phyloP scores from a whole-genome alignment of 2,113 vertebrate genomes.

The Spheniscus mendiculus region DNA sequence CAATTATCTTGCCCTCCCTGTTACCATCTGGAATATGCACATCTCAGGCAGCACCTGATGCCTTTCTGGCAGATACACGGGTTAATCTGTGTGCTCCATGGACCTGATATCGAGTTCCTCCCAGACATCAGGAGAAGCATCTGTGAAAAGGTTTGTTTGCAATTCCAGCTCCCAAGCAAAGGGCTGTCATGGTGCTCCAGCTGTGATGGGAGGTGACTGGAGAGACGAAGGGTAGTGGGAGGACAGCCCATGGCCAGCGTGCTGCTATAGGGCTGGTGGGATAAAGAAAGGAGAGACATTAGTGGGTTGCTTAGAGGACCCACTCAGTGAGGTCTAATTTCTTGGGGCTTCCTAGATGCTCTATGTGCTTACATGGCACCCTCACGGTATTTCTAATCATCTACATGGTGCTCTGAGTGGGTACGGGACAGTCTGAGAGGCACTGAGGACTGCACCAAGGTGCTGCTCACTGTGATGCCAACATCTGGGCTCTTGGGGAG shows the following conservation, averaged over 20 bases:
- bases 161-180: not conserved
- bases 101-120: accelerated
- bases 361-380: accelerated
- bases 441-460: not conserved
- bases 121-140: not conserved
- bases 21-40: not conserved
- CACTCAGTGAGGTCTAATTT: not conserved
- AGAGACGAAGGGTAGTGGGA: not conserved
- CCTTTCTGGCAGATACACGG: not conserved
- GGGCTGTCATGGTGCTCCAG: not conserved
- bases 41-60: not conserved
- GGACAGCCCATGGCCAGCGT: not conserved
- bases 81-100: not conserved
- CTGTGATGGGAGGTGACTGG: not conserved
- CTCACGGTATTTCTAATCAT: not conserved
- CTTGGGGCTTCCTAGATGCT: not conserved
- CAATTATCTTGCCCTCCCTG: not conserved
- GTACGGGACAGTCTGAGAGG: not conserved
- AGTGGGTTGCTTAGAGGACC: not conserved
- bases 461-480: not conserved
- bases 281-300: not conserved
- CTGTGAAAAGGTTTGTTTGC: not conserved
- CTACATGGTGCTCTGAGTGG: not conserved
- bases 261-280: not conserved
- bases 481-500: not conserved